Evolutionary conservation across 1,140 invertebrate genomes (phyloP).

Genomic region (Lethrus apterus): DNA sequence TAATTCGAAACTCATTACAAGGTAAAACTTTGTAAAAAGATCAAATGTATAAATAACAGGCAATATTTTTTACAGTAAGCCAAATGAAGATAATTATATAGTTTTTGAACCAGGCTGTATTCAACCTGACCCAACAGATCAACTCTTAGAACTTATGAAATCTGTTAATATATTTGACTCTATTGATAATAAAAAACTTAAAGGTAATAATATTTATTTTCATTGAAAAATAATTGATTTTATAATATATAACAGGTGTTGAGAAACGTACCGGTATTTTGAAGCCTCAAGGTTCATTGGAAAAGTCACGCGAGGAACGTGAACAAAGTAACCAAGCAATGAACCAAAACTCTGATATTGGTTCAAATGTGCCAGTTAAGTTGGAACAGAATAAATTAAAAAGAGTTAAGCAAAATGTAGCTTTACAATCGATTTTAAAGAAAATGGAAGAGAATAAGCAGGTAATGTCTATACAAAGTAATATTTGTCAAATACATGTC

Average conservation of each 20-base stretch:
- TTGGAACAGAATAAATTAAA: slow-evolving; percentile 30
- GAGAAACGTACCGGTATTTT: slow-evolving; percentile 60
- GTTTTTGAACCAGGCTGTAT: slow-evolving; percentile 36
- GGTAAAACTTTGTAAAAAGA: slow-evolving; percentile 8
- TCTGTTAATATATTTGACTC: slow-evolving; percentile 31
- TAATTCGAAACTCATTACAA: slow-evolving; percentile 36
- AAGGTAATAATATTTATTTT: slow-evolving; percentile 16
- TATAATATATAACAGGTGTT: slow-evolving; percentile 20
- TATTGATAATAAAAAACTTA: slow-evolving; percentile 16
- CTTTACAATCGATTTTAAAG: slow-evolving; percentile 64
- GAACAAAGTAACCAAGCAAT: slow-evolving; percentile 30
- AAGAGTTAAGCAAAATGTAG: slow-evolving; percentile 37
- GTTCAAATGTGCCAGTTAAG: slow-evolving; percentile 13
- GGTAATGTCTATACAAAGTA: slow-evolving; percentile 33
- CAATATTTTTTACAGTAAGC: slow-evolving; percentile 26
- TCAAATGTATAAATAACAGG: neutral
- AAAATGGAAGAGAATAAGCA: slow-evolving; percentile 56
- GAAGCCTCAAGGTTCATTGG: slow-evolving; percentile 60
- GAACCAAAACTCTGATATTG: neutral
- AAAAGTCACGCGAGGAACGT: slow-evolving; percentile 52
- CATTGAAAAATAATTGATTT: slow-evolving; percentile 12
- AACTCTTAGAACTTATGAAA: slow-evolving; percentile 39
- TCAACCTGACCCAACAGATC: slow-evolving; percentile 38
- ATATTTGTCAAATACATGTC: slow-evolving; percentile 2
- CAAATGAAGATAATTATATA: slow-evolving; percentile 15